Base-by-base conservation (phyloP, 1,140 invertebrate species). In the Heliothis virescens region DNA sequence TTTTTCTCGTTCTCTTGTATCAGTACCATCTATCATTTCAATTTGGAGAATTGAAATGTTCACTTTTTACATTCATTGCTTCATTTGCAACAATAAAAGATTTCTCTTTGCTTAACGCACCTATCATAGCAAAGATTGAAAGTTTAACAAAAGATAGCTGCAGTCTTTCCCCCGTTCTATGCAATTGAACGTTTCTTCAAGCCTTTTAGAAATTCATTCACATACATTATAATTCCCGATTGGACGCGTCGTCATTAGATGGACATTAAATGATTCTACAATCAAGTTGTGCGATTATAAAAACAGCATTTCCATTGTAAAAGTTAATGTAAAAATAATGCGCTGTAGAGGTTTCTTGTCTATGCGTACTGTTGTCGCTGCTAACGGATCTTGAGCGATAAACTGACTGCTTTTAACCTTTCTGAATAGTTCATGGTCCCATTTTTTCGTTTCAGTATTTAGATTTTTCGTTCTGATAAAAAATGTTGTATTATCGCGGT, bases 281-380 rank as follows among this genome's bases (percentile, higher is more conserved):
- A 72, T 57, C 69, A 72, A 57, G 15, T 41, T 72, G 52, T 55
- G 52, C 15, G 69, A 72, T 71, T 71, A 71, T 52, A 71, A 71
- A 71, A 71, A 52, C 16, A 71, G 21, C 52, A 72, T 72, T 72
- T 72, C 69, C 52, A 72, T 72, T 72, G 67, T 71, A 55, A 41
- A n/a, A 72, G 69, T 57, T 72, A 72, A 72, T 72, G 69, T 72
- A 72, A 26, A 72, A 72, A 72, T 72, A 72, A 72, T 72, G 69
- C n/a, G 69, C 52, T 48, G 34, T 67, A 16, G 34, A 67, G 63
- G 41, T 67, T 67, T 21, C 41, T 48, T 48, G 15, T 7, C 34
- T 48, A 16, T 48, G 48, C 48, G 47, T 67, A 48, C 63, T 67
- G 41, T 41, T 48, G 63, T 67, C 48, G n/a, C 10, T 16, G 3